A percentile compares a stretch with the other conserved stretches of the same genome.
These are phyloP conservation scores for Eumerus sabulonum DNA, from an alignment of 2,888 invertebrate genomes.

Conservation along the genomic window DNA sequence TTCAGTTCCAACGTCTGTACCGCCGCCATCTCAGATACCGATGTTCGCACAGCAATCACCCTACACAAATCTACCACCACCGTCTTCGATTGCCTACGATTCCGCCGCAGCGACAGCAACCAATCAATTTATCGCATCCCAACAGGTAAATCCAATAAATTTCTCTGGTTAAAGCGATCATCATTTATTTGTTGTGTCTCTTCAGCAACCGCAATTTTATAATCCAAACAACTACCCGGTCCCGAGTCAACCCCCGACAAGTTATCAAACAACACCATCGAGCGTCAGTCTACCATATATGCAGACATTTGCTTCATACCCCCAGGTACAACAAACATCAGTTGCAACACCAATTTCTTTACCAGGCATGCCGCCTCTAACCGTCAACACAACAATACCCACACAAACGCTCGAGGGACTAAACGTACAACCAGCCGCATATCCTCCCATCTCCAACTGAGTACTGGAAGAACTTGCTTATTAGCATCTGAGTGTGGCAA, in stretches of 20 bases:
- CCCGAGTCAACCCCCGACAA: slow-evolving; percentile 77
- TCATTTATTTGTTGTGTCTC: too few relatives aligned
- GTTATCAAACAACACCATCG: slow-evolving; percentile 68
- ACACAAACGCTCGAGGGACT: slow-evolving; percentile 60
- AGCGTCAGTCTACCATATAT: slow-evolving; percentile 70
- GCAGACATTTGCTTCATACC: slow-evolving; percentile 78
- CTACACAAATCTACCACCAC: slow-evolving; percentile 77
- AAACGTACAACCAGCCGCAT: slow-evolving; percentile 44
- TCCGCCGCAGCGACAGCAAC: slow-evolving; percentile 32
- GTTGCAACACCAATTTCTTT: slow-evolving; percentile 85
- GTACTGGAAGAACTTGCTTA: slow-evolving; percentile 14
- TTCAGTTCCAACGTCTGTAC: slow-evolving; percentile 46
- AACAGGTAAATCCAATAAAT: slow-evolving; percentile 40
- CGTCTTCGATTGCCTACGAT: slow-evolving; percentile 78
- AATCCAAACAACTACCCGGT: slow-evolving; percentile 70
- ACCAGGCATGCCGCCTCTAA: slow-evolving; percentile 90
- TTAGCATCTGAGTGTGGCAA: slow-evolving; percentile 26
- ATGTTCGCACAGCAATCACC: slow-evolving; percentile 77
- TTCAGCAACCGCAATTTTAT: slow-evolving; percentile 70
- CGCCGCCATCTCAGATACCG: slow-evolving; percentile 72
- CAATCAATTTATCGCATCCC: slow-evolving; percentile 57
- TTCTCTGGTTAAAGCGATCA: too few relatives aligned
- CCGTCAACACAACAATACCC: slow-evolving; percentile 84
- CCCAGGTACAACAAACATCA: slow-evolving; percentile 78
- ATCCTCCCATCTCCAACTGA: slow-evolving; percentile 56